A percentile compares a stretch with the other conserved stretches of the same genome.
Evolutionary conservation across 2,113 vertebrate genomes (phyloP).

Genomic region (Podarcis muralis): DNA sequence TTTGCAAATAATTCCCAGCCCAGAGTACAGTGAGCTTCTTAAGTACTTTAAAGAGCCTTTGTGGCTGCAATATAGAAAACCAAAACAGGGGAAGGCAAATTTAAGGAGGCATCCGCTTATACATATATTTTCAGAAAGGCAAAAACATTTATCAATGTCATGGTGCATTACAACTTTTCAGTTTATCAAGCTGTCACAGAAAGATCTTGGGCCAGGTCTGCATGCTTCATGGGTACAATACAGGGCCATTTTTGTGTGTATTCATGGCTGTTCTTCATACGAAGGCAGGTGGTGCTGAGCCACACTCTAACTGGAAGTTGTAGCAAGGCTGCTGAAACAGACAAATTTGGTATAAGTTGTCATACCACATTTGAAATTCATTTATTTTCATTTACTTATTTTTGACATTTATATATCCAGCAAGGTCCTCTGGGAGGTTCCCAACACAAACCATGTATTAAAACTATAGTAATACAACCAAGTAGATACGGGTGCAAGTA

Average conservation of each 20-base stretch:
- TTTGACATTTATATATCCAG: too few relatives aligned
- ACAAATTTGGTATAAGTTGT: neutral
- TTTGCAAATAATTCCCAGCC: slow-evolving; percentile 45
- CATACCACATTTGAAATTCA: neutral
- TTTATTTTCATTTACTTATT: too few relatives aligned
- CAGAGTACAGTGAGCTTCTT: slow-evolving; percentile 29
- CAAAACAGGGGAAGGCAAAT: neutral
- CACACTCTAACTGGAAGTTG: neutral
- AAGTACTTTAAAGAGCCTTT: slow-evolving; percentile 50
- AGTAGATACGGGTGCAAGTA: too few relatives aligned
- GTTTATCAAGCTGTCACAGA: neutral
- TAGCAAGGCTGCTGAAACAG: neutral
- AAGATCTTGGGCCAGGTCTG: neutral
- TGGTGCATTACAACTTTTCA: neutral
- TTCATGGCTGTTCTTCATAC: neutral
- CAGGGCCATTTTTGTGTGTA: too few relatives aligned
- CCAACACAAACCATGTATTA: too few relatives aligned
- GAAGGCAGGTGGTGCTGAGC: neutral
- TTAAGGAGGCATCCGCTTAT: neutral
- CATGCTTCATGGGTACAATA: neutral
- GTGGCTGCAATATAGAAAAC: slow-evolving; percentile 31
- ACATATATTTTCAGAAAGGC: neutral
- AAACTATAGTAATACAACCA: too few relatives aligned
- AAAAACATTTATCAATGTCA: neutral
- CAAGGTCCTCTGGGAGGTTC: too few relatives aligned